Conservation (phyloP, 2,888 invertebrate genomes). For the Nomada fucata region DNA sequence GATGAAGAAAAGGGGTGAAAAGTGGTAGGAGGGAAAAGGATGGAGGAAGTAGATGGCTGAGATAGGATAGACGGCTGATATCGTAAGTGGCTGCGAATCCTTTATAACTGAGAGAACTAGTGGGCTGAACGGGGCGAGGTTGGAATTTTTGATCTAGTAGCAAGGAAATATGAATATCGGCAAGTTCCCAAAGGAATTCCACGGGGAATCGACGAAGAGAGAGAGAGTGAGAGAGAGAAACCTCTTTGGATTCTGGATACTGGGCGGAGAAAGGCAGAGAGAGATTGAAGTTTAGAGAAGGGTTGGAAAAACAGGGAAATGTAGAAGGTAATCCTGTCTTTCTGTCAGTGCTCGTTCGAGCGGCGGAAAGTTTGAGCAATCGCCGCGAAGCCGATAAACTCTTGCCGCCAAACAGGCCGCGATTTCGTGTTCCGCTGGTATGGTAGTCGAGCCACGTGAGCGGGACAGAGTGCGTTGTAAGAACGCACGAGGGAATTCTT, state of each 20-base stretch:
- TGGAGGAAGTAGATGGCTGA: conserved; percentile 49
- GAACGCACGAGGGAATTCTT: conserved; percentile 8
- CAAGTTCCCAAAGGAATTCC: conserved; percentile 83
- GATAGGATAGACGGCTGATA: conserved; percentile 75
- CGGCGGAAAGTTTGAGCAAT: conserved; percentile 76
- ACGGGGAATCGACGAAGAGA: conserved; percentile 66
- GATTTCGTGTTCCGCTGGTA: conserved; percentile 55
- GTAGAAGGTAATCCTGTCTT: conserved; percentile 47
- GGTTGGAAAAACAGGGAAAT: conserved; percentile 4
- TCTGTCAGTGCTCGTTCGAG: conserved; percentile 44
- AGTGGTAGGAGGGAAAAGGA: conserved; percentile 23
- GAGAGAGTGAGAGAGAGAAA: background rate
- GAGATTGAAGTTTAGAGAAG: background rate
- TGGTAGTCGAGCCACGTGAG: conserved; percentile 4
- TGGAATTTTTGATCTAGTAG: conserved; percentile 83
- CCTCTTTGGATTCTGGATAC: conserved; percentile 14
- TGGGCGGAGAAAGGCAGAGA: conserved; percentile 34
- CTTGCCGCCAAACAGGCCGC: conserved; percentile 77
- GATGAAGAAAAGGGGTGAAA: background rate
- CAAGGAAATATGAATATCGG: conserved; percentile 83
- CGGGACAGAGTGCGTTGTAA: conserved; percentile 3
- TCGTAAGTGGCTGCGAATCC: conserved; percentile 83
- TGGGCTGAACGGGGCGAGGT: conserved; percentile 74
- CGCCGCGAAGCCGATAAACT: conserved; percentile 78
- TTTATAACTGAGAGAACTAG: conserved; percentile 80